Evolutionary conservation across 2,888 invertebrate genomes (phyloP).

Genomic region (Drosophila lacicola): DNA sequence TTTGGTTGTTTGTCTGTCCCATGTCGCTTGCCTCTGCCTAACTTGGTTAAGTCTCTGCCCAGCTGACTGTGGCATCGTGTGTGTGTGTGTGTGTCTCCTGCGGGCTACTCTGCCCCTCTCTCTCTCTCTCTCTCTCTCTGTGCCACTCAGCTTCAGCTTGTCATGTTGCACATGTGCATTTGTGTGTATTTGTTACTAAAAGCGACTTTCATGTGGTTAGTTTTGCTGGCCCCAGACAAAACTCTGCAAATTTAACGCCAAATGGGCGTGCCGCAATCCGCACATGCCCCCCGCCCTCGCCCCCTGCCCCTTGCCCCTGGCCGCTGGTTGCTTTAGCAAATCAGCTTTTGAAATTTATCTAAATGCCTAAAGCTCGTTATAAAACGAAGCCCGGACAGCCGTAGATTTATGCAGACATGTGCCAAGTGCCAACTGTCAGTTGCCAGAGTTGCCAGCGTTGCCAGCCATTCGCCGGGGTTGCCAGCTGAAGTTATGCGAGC

Average conservation of each 20-base stretch:
- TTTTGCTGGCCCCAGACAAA: slow-evolving; percentile 59
- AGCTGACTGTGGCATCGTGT: slow-evolving; percentile 38
- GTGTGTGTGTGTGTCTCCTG: slow-evolving; percentile 13
- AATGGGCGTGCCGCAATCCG: slow-evolving; percentile 50
- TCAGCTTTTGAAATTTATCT: slow-evolving; percentile 80
- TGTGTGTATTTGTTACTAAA: slow-evolving; percentile 49
- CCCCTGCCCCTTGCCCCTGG: too few species aligned
- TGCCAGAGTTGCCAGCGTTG: slow-evolving; percentile 31
- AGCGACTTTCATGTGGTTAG: slow-evolving; percentile 75
- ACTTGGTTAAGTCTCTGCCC: slow-evolving; percentile 65
- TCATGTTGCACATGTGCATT: slow-evolving; percentile 69
- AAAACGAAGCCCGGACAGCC: slow-evolving; percentile 59
- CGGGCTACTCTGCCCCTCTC: slow-evolving; percentile 7
- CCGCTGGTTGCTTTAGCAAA: slow-evolving; percentile 54
- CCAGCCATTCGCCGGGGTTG: slow-evolving; percentile 28
- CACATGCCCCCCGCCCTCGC: neutral
- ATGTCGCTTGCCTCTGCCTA: slow-evolving; percentile 41
- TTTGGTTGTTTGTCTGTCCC: slow-evolving; percentile 49
- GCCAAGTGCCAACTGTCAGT: slow-evolving; percentile 59
- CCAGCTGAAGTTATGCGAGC: slow-evolving; percentile 34
- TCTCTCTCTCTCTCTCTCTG: slow-evolving; percentile 3
- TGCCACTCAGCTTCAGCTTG: slow-evolving; percentile 66
- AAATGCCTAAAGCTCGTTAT: slow-evolving; percentile 78
- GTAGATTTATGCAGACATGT: slow-evolving; percentile 73
- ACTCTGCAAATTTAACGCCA: slow-evolving; percentile 70